These are phyloP conservation scores for Pomacea maculata DNA, from an alignment of 1,140 invertebrate species.

Conservation along the genomic window DNA sequence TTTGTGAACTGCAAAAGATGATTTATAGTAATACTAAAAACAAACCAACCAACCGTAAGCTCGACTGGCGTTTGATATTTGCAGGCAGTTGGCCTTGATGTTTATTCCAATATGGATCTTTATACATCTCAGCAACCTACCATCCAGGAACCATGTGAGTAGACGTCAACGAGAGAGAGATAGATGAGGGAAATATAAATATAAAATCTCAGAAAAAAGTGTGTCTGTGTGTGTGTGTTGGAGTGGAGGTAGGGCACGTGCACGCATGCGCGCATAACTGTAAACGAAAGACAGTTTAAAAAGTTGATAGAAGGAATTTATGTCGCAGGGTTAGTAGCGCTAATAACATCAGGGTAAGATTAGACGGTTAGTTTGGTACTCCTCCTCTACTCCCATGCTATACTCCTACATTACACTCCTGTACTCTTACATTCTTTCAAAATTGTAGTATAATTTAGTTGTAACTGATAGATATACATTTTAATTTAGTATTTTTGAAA, in stretches of 20 bases:
- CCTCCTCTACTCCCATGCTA: background rate
- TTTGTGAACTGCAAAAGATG: too few relatives aligned
- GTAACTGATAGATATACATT: background rate
- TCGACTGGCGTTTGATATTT: background rate
- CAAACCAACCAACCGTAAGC: too few relatives aligned
- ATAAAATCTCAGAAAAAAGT: background rate
- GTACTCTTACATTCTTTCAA: background rate
- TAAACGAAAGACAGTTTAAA: background rate
- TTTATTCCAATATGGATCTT: background rate
- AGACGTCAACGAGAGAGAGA: background rate
- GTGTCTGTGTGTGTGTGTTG: background rate
- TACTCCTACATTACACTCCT: background rate
- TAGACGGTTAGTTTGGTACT: background rate
- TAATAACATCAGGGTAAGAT: slow-evolving; percentile 62
- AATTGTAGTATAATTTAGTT: background rate
- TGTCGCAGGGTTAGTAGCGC: slow-evolving; percentile 62
- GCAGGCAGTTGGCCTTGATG: background rate
- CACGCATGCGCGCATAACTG: slow-evolving; percentile 4
- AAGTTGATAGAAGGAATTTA: slow-evolving; percentile 4
- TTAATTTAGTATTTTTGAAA: background rate
- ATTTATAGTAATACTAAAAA: too few relatives aligned
- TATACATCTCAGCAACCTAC: too few relatives aligned
- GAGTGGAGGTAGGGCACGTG: background rate
- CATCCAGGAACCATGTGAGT: background rate
- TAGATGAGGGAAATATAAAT: too few relatives aligned